Percentiles rank a stretch among this genome's conserved stretches.
Evolutionary conservation across 2,113 vertebrate genomes (phyloP).

Genomic region (Siniperca knerii): DNA sequence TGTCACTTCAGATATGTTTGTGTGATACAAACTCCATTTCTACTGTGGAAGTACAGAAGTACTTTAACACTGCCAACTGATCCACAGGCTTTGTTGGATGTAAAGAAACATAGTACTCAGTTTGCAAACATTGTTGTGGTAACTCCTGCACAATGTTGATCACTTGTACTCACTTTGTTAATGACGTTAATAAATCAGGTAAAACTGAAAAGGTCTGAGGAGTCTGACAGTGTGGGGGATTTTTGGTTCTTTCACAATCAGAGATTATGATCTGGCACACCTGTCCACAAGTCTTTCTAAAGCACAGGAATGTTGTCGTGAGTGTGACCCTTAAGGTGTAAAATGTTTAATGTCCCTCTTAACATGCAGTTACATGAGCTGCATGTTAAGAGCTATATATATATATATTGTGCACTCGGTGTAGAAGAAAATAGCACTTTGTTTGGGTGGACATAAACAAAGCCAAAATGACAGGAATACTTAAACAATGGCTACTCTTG

Average conservation of each 20-base stretch:
- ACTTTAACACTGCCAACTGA: background rate
- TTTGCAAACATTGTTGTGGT: no score
- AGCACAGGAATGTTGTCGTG: no score
- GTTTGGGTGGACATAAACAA: constrained; percentile 78
- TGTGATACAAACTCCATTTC: background rate
- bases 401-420: constrained; percentile 12
- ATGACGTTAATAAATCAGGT: background rate
- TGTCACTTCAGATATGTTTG: background rate
- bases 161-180: background rate
- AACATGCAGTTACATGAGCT: background rate
- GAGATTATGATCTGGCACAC: background rate
- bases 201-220: background rate
- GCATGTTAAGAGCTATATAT: background rate
- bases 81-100: background rate
- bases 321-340: background rate
- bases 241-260: background rate
- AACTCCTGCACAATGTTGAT: background rate
- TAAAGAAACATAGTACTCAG: background rate
- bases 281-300: background rate
- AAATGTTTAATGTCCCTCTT: background rate
- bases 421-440: constrained; percentile 72
- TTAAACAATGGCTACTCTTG: constrained; percentile 76
- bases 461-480: constrained; percentile 78
- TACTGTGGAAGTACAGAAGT: background rate
- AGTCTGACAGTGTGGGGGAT: background rate